Base-by-base conservation (phyloP, 1,140 invertebrate genomes). In the Hyposmocoma kahamanoa region DNA sequence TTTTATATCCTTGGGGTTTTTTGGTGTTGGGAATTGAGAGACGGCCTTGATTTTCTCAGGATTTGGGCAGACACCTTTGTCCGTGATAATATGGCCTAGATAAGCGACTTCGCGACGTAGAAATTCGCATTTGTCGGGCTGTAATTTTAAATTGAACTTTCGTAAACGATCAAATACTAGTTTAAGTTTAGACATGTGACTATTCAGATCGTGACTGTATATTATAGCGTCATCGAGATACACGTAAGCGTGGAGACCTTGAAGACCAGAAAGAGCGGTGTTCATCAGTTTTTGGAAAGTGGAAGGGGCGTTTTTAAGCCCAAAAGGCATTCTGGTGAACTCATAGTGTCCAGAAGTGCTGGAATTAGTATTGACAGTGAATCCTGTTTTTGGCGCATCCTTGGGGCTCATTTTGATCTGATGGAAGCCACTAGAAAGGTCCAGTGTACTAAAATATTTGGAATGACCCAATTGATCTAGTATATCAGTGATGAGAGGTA, bases 401-500 rank as follows among this genome's bases (percentile, higher is more conserved):
- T n/a, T n/a, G n/a, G n/a, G n/a, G n/a, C n/a, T n/a, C 2, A 88
- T 52, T 6, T 51, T 30, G 9, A 88, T 67, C 52, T 89, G 86
- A 64, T 76, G 78, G 49, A 78, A 89, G 0, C 87, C 87, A 18
- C 53, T 69, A 0, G 54, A 56, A 13, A 87, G 42, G 62, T 89
- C 86, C 4, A 88, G 47, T 0, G 63, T 59, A 1, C 60, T 56
- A 48, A 88, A 87, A 41, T 61, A 78, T 38, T 56, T 42, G 13
- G 56, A 56, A 43, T 62, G 59, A 32, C 69, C 67, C 53, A 75
- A 47, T 51, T 68, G 58, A 20, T 74, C 69, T 21, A 78, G 39
- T n/a, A 75, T 70, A 30, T 64, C 58, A 0, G 80, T 77, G 4
- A 89, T 88, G 11, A 80, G 65, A 3, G 88, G 88, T 13, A 90